phyloP scores from a whole-genome alignment of 1,140 invertebrate genomes.

The Zaprionus kolodkinae region DNA sequence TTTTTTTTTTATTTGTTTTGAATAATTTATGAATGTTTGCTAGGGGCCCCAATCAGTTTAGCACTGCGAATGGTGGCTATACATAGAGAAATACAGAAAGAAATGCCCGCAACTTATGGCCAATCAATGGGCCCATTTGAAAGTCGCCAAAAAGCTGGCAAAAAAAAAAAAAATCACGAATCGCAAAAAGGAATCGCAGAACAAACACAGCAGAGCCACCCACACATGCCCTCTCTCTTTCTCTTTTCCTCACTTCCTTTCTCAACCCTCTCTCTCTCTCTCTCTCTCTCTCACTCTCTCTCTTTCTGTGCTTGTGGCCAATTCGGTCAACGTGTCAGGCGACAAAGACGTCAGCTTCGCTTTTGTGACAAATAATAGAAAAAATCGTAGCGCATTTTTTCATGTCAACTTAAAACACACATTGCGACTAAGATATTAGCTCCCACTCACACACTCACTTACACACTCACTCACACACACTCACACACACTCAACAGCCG shows the following conservation, averaged over 20 bases:
- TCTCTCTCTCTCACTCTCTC: background rate
- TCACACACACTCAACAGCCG: conserved; percentile 46
- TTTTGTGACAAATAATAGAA: conserved; percentile 68
- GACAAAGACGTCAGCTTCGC: conserved; percentile 45
- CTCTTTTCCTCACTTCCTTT: background rate
- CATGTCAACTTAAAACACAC: conserved; percentile 37
- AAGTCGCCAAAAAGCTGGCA: conserved; percentile 28
- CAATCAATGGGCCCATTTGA: conserved; percentile 46
- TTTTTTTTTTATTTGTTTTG: conserved; percentile 62
- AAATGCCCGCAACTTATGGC: conserved; percentile 24
- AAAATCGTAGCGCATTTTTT: conserved; percentile 50
- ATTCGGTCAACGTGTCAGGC: conserved; percentile 39
- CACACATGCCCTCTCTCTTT: background rate
- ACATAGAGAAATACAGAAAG: background rate
- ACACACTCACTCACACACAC: conserved; percentile 33
- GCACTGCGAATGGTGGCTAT: conserved; percentile 10
- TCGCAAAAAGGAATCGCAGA: conserved; percentile 21
- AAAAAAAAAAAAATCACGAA: conserved; percentile 6
- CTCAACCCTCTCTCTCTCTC: background rate
- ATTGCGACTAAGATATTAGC: conserved; percentile 40
- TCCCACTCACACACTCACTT: conserved; percentile 24
- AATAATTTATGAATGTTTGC: conserved; percentile 78
- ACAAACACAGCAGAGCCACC: background rate
- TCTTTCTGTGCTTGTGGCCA: background rate
- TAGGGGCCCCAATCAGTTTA: conserved; percentile 14